A percentile compares a stretch with the other conserved stretches of the same genome.
phyloP scores from a whole-genome alignment of 2,797 vertebrate species.

The Labeo calbasu region DNA sequence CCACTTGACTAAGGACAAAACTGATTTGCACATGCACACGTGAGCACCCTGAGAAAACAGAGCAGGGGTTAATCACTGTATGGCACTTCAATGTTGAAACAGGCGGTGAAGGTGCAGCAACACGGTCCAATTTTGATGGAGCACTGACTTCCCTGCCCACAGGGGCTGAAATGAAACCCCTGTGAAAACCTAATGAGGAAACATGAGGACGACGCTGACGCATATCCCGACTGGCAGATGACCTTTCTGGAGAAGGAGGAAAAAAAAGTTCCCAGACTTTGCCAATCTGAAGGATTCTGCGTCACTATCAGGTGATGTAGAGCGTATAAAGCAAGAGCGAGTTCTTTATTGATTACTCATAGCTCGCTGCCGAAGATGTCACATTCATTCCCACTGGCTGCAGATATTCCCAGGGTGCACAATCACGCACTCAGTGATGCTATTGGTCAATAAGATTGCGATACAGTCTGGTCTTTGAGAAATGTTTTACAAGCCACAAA shows the following conservation, averaged over 20 bases:
- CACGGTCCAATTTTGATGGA: slow-evolving; percentile 50
- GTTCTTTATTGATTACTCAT: slow-evolving; percentile 57
- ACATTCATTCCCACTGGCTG: slow-evolving; percentile 48
- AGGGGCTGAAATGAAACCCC: slow-evolving; percentile 63
- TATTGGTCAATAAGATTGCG: slow-evolving; percentile 21
- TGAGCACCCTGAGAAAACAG: slow-evolving; percentile 46
- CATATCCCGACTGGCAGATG: slow-evolving; percentile 65
- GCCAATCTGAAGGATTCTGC: slow-evolving; percentile 68
- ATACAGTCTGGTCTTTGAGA: not conserved
- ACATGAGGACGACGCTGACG: slow-evolving; percentile 69
- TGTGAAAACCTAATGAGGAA: slow-evolving; percentile 67
- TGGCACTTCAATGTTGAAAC: slow-evolving; percentile 51
- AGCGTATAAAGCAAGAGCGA: slow-evolving; percentile 52
- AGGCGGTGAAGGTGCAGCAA: slow-evolving; percentile 60
- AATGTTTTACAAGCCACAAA: not conserved
- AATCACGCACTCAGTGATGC: not conserved
- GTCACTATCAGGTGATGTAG: slow-evolving; percentile 62
- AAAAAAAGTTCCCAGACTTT: slow-evolving; percentile 57
- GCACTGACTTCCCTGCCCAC: slow-evolving; percentile 45
- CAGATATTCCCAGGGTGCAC: not conserved
- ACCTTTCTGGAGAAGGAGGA: slow-evolving; percentile 67
- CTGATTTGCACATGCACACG: slow-evolving; percentile 50
- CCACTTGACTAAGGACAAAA: slow-evolving; percentile 62
- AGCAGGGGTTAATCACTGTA: slow-evolving; percentile 41
- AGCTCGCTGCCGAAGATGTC: slow-evolving; percentile 56